Evolutionary conservation across 2,888 invertebrate genomes (phyloP).

Genomic region (Nephrotoma appendiculata): DNA sequence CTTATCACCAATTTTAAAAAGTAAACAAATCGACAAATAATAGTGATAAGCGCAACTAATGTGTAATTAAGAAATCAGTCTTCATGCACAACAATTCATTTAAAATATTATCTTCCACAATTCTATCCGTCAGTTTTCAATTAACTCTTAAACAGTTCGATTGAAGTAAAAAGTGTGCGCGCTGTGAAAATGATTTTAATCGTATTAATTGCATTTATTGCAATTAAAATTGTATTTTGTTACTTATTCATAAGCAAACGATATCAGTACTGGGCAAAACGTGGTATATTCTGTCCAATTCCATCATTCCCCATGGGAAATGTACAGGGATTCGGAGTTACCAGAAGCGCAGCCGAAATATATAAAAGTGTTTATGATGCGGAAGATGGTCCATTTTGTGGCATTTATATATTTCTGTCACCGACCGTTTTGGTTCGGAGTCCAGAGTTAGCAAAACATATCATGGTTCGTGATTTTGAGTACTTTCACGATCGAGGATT

Average conservation of each 20-base stretch:
- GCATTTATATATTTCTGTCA: conserved; percentile 7
- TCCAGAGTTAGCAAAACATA: conserved; percentile 20
- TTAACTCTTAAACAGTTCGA: too few relatives aligned
- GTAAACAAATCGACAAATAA: too few relatives aligned
- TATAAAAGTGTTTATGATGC: neutral
- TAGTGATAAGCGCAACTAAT: too few relatives aligned
- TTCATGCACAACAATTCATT: too few relatives aligned
- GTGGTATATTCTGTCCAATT: neutral
- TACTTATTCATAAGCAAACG: neutral
- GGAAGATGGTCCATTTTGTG: neutral
- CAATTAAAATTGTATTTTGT: neutral
- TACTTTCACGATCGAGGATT: conserved; percentile 27
- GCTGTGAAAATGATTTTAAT: neutral
- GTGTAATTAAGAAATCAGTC: too few relatives aligned
- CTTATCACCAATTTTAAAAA: too few relatives aligned
- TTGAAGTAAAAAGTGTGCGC: too few relatives aligned
- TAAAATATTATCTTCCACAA: too few relatives aligned
- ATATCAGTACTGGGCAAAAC: neutral
- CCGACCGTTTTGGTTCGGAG: neutral
- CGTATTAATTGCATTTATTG: neutral
- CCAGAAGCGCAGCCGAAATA: neutral
- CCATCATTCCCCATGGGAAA: neutral
- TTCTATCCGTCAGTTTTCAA: too few relatives aligned
- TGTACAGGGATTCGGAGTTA: neutral
- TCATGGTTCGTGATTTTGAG: conserved; percentile 27